Base-by-base conservation (phyloP, 1,140 invertebrate species). In the Episyrphus balteatus region DNA sequence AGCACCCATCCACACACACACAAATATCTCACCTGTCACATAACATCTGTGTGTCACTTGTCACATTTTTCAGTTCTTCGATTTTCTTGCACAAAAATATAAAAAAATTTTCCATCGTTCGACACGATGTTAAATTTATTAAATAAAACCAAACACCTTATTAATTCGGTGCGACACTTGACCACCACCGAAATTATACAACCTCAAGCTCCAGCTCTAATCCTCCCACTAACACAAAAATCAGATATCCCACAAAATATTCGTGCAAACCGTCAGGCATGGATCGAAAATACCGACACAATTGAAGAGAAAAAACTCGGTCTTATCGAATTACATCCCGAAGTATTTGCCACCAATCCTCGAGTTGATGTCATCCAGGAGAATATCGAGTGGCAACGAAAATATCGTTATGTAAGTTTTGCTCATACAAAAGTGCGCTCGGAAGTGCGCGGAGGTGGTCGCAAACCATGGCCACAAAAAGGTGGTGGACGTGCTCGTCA, bases 381-480 rank as follows among this genome's bases (percentile, higher is more conserved):
- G 44, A 98, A 98, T 75, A 69, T 93, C 30, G 68, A 72, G 42
- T 99, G 95, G 95, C 95, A 99, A 69, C 73, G 55, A 53, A 76
- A 81, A 46, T 96, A 93, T 68, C 77, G 80, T 64, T 82, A 74
- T 72, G 83, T 98, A 42, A 78, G 75, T 52, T 86, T 81, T 70
- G 81, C 79, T 1, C 79, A 82, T 57, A 75, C 81, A 7, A 83
- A 85, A 68, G 80, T 79, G 1, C 72, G 86, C 46, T 82, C 83
- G 14, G 95, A 99, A 75, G 79, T 92, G 46, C 69, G 76, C 42
- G 92, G 93, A 45, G 88, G 91, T 47, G 90, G 86, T 5, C 72
- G 77, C 31, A 98, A 97, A 61, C 93, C 93, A 0, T 95, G 92
- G 89, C 89, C 86, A 8, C 96, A 99, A 63, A 99, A 99, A 74